phyloP scores from a whole-genome alignment of 2,888 invertebrate genomes.

The Tetramorium bicarinatum region DNA sequence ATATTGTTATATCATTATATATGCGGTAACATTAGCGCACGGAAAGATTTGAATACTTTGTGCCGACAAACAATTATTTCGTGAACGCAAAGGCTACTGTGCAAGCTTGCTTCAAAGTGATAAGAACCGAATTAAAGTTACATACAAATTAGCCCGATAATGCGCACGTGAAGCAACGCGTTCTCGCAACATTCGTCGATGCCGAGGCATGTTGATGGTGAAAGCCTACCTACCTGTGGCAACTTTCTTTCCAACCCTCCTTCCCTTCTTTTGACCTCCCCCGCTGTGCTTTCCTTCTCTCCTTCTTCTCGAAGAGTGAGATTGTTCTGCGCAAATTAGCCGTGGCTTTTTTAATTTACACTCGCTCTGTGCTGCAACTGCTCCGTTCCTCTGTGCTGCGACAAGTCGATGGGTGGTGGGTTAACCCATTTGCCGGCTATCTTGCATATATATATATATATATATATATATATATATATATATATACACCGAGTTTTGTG shows the following conservation, averaged over 20 bases:
- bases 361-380: conserved; percentile 60
- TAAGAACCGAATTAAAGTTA: conserved; percentile 53
- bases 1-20: neutral
- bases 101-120: conserved; percentile 29
- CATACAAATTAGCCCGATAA: conserved; percentile 43
- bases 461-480: conserved; percentile 43
- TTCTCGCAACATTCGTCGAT: conserved; percentile 46
- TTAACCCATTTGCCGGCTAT: conserved; percentile 59
- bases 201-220: neutral
- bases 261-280: neutral
- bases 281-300: neutral
- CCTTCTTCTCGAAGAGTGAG: conserved; percentile 59
- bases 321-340: conserved; percentile 71
- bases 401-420: conserved; percentile 54
- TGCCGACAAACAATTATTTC: conserved; percentile 23
- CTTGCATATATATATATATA: conserved; percentile 53
- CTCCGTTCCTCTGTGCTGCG: conserved; percentile 42
- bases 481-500: conserved; percentile 70
- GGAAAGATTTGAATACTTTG: conserved; percentile 21
- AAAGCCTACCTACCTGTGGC: neutral
- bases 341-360: conserved; percentile 75
- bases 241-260: conserved; percentile 46
- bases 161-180: conserved; percentile 42
- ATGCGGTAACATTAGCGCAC: neutral
- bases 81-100: conserved; percentile 8